Percentiles rank a stretch among this genome's conserved stretches.
Evolutionary conservation across 2,113 vertebrate species (phyloP).

Genomic region (Physeter macrocephalus): DNA sequence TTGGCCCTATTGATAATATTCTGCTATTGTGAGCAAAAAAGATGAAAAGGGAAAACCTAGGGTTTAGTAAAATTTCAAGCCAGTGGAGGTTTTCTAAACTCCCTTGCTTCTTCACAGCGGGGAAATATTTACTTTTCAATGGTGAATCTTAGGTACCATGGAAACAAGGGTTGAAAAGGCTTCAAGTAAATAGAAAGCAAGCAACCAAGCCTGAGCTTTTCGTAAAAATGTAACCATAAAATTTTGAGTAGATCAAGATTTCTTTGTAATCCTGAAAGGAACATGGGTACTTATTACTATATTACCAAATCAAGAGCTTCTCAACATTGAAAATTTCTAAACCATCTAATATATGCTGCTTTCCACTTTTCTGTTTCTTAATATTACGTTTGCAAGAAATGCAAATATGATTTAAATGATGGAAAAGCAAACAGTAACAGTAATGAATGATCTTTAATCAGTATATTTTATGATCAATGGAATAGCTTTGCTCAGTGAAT

Average conservation of each 20-base stretch:
- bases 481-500: neutral
- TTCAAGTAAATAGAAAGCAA: slow-evolving; percentile 51
- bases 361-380: slow-evolving; percentile 15
- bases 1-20: neutral
- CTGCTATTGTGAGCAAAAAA: slow-evolving; percentile 29
- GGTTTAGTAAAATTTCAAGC: slow-evolving; percentile 45
- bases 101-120: neutral
- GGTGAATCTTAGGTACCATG: slow-evolving; percentile 35
- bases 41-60: neutral
- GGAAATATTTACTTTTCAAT: slow-evolving; percentile 44
- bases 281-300: neutral
- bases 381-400: neutral
- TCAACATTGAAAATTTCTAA: neutral
- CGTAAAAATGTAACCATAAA: slow-evolving; percentile 7
- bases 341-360: neutral
- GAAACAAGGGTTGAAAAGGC: slow-evolving; percentile 52
- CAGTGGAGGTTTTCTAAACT: neutral
- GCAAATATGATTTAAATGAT: neutral
- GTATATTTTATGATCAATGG: neutral
- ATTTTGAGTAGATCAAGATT: slow-evolving; percentile 19
- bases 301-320: neutral
- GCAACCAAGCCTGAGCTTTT: neutral
- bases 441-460: neutral
- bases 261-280: neutral
- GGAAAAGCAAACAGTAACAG: neutral